Evolutionary conservation across 2,797 vertebrate genomes (phyloP).

Genomic region (Amblyopsis hoosieri): DNA sequence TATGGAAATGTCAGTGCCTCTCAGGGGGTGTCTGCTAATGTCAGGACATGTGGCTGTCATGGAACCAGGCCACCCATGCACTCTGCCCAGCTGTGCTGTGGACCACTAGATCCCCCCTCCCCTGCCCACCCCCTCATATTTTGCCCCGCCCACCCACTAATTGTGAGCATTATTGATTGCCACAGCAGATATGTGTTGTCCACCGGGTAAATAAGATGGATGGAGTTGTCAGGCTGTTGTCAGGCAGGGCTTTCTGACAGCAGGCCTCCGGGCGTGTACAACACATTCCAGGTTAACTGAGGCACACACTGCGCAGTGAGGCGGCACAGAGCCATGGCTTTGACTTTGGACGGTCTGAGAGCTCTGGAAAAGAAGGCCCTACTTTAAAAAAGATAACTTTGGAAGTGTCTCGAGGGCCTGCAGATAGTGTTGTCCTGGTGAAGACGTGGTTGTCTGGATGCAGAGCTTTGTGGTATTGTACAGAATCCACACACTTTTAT

Average conservation of each 20-base stretch:
- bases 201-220: slow-evolving; percentile 81
- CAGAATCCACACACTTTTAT: background rate
- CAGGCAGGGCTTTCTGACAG: slow-evolving; percentile 70
- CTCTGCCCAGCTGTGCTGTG: slow-evolving; percentile 73
- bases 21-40: slow-evolving; percentile 69
- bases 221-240: slow-evolving; percentile 81
- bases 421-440: too few species aligned
- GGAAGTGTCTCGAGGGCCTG: too few species aligned
- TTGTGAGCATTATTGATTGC: slow-evolving; percentile 83
- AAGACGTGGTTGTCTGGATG: too few species aligned
- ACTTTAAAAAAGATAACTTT: slow-evolving; percentile 30
- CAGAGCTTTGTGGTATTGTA: background rate
- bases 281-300: slow-evolving; percentile 66
- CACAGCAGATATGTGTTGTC: slow-evolving; percentile 65
- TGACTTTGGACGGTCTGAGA: slow-evolving; percentile 58
- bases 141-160: slow-evolving; percentile 65
- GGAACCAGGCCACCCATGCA: slow-evolving; percentile 57
- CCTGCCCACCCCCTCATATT: background rate
- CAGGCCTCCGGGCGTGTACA: slow-evolving; percentile 65
- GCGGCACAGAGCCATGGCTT: slow-evolving; percentile 32
- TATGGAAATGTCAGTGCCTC: slow-evolving; percentile 74
- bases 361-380: slow-evolving; percentile 27
- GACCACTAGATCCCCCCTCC: slow-evolving; percentile 33
- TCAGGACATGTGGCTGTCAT: slow-evolving; percentile 73
- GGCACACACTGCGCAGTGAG: slow-evolving; percentile 40